Base-by-base conservation (phyloP, 2,113 vertebrate genomes). In the Hydrochoerus hydrochaeris region DNA sequence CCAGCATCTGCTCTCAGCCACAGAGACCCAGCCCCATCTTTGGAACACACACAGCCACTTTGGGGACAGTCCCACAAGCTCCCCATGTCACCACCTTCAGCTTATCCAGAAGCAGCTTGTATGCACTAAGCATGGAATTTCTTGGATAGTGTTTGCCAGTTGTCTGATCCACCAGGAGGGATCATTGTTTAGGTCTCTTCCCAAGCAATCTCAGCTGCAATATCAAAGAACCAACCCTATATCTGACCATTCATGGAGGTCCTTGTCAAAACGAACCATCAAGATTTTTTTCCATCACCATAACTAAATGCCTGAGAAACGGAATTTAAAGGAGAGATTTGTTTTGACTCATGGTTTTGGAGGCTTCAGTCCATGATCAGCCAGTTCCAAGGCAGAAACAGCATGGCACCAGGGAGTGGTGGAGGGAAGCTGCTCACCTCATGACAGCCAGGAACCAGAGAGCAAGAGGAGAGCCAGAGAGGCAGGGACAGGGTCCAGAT, bases 61-160 rank as follows among this genome's bases (percentile, higher is more conserved):
- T 44, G 26, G 41, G 54, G 90, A 82, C 49, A 71, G 92, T 83
- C 88, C 85, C 85, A 78, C 14, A 28, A 89, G 22, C 49, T 90
- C 67, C 92, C 69, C 75, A 81, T 14, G 14, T 57, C 26, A 85
- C 84, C 35, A 10, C 69, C 12, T 73, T 28, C 52, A 67, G 85
- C 63, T 84, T 26, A 91, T 35, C n/a, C 46, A 1, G 3, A 57
- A 10, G 73, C 52, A 20, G 16, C 44, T 89, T 20, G 19, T 54
- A 49, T 19, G 58, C 75, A 30, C 82, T 1, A 16, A 52, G 38
- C 35, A 1, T 13, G 28, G 24, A 5, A 84, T 90, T 88, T 49
- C 77, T 60, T 44, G 28, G 44, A 32, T 32, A 1, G 7, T 63
- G 19, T 44, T 49, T 54, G 10, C 62, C 62, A 32, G 20, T 54